These are phyloP conservation scores for Perca flavescens DNA, from an alignment of 2,113 vertebrate species.

Conservation along the genomic window DNA sequence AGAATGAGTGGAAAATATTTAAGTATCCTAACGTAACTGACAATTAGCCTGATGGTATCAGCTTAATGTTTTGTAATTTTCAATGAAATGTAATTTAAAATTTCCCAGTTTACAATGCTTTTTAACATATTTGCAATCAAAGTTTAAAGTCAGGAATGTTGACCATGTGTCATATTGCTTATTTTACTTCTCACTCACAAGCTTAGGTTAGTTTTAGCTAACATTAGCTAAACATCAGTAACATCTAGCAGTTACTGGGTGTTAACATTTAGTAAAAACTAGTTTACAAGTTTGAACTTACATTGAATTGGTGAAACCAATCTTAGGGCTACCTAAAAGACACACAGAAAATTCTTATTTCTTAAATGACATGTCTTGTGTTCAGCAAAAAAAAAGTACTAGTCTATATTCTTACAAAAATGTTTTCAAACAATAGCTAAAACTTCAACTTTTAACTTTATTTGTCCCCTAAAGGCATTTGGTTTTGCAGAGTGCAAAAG, in stretches of 20 bases:
- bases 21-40: neutral
- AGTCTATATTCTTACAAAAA: too few species aligned
- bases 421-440: too few species aligned
- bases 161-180: neutral
- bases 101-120: too few species aligned
- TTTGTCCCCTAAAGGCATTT: too few species aligned
- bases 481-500: neutral
- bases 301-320: neutral
- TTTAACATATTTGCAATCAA: too few species aligned
- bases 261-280: too few species aligned
- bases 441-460: too few species aligned
- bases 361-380: neutral
- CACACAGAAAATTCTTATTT: neutral
- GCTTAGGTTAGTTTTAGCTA: neutral
- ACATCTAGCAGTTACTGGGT: neutral
- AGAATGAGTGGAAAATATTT: neutral
- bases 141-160: neutral
- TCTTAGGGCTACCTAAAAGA: neutral
- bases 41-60: neutral
- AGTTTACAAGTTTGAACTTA: neutral
- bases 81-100: neutral
- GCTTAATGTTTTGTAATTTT: neutral
- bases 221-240: neutral
- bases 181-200: neutral
- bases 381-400: neutral